Conservation (phyloP, 2,888 invertebrate species). For the Pediacus dermestoides region DNA sequence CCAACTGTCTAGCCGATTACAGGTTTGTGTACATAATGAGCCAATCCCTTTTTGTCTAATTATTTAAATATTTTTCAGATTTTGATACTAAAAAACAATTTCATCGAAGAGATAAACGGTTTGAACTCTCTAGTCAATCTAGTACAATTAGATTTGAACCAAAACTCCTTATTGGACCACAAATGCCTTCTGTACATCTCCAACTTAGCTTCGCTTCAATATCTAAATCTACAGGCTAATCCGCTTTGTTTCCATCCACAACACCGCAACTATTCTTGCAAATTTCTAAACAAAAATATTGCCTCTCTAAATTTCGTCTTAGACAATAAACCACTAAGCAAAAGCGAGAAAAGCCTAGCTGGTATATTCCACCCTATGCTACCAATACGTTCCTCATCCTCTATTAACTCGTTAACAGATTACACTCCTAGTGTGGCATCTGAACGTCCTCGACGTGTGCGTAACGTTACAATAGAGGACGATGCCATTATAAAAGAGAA, state of each 20-base stretch:
- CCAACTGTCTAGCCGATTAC: conserved; percentile 52
- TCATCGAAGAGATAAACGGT: conserved; percentile 58
- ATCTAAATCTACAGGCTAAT: conserved; percentile 59
- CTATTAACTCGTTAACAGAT: conserved; percentile 24
- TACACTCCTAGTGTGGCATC: conserved; percentile 20
- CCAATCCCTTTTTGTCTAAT: too few species aligned
- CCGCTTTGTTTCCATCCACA: conserved; percentile 60
- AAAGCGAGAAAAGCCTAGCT: conserved; percentile 52
- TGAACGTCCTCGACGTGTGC: conserved; percentile 42
- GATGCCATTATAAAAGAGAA: conserved; percentile 42
- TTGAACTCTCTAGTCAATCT: conserved; percentile 55
- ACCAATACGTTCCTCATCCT: conserved; percentile 16
- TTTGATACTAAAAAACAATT: conserved; percentile 61
- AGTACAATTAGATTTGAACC: conserved; percentile 59
- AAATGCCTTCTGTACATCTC: conserved; percentile 55
- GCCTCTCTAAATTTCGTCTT: conserved; percentile 54
- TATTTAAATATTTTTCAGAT: conserved; percentile 54
- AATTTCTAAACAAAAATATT: conserved; percentile 57
- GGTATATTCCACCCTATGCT: conserved; percentile 46
- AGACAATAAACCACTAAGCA: conserved; percentile 54
- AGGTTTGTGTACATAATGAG: conserved; percentile 25
- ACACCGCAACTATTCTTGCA: conserved; percentile 55
- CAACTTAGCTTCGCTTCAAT: conserved; percentile 53
- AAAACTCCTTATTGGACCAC: conserved; percentile 62
- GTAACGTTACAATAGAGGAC: conserved; percentile 49